These are phyloP conservation scores for Xiphophorus couchianus DNA, from an alignment of 2,113 vertebrate species.

Conservation along the genomic window DNA sequence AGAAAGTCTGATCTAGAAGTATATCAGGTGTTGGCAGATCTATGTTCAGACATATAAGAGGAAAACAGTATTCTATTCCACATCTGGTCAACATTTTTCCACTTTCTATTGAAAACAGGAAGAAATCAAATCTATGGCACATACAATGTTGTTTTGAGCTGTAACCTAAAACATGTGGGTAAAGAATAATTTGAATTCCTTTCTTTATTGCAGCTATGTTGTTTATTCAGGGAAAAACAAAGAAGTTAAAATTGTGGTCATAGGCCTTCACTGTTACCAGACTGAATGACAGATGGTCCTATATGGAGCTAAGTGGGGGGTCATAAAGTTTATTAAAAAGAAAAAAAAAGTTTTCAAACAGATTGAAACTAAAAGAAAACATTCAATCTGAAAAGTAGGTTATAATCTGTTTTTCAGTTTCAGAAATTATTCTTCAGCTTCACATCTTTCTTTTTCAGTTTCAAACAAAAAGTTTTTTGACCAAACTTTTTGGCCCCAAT, in stretches of 20 bases:
- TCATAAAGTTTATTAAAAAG: no score
- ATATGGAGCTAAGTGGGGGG: no score
- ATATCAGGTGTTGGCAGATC: neutral
- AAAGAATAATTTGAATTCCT: conserved; percentile 4
- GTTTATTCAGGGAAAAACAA: neutral
- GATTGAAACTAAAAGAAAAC: no score
- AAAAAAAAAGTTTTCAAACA: no score
- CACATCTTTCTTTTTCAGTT: no score
- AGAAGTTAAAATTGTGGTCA: neutral
- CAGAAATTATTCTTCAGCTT: no score
- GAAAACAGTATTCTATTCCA: neutral
- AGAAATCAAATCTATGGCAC: neutral
- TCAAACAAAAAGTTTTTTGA: no score
- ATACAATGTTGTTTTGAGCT: neutral
- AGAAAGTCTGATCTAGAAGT: neutral
- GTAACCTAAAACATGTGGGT: neutral
- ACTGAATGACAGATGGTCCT: neutral
- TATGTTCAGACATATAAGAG: neutral
- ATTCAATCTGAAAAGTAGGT: no score
- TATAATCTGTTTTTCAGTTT: no score
- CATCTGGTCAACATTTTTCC: neutral
- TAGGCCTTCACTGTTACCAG: neutral
- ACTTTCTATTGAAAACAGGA: neutral
- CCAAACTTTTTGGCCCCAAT: no score
- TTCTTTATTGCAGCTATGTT: conserved; percentile 4